Base-by-base conservation (phyloP, 53 echinoderm and acorn worm genomes). In the Temnopleurus reevesii region DNA sequence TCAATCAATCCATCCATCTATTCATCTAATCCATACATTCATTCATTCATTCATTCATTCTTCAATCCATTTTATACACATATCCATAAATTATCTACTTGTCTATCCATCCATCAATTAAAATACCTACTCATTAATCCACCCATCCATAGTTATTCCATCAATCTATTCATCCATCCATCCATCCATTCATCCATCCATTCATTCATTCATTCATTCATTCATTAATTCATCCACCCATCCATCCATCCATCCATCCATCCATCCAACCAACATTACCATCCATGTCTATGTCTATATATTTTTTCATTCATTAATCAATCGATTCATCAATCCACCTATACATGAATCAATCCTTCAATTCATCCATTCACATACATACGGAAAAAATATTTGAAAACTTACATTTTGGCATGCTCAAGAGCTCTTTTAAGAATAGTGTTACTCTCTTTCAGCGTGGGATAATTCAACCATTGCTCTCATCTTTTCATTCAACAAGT, bases 341-440 rank as follows among this genome's bases (percentile, higher is more conserved):
- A 0, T 49, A 9, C 15, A 0, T 49, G 49, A 9, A 49, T 15
- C 49, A 12, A 49, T 49, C 49, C 49, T 12, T 49, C 49, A 49
- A 49, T 15, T 49, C 49, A 49, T 49, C 0, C 49, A 49, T 49
- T n/a, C n/a, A n/a, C n/a, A n/a, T n/a, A n/a, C n/a, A n/a, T n/a
- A n/a, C n/a, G n/a, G n/a, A n/a, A 49, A 1, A 12, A 89, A 12
- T n/a, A 2, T 71, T 71, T 25, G 30, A 51, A 24, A 53, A 80
- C 92, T 95, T 89, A 97, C 97, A 93, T 89, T 94, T 97, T 95
- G 10, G 95, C 92, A 84, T 93, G 95, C 30, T 95, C 94, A 5
- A 97, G 88, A 89, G 95, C 97, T 47, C 92, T 84, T 55, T 93
- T 92, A 33, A 97, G 81, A 1, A 97, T 95, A 33, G 97, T 95